Evolutionary conservation across 2,797 vertebrate species (phyloP), one percentile per base, ranked within the genome.

Genomic region (Sebastes dallii): DNA sequence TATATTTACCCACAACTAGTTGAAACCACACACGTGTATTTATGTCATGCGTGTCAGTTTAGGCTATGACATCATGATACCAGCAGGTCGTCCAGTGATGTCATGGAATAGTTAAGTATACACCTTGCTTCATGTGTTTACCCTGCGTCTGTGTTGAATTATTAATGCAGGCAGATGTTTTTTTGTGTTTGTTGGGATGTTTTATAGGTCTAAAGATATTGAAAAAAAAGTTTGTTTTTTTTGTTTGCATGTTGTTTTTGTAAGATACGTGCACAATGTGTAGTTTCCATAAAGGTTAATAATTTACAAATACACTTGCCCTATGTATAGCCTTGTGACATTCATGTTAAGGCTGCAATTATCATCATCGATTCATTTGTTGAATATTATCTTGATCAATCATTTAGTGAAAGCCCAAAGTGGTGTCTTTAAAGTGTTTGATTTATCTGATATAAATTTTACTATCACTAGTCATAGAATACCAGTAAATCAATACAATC

Each of bases 1-100:
- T 74, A 18, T 73, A n/a, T 78, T 79, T 58, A 80, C 30, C 30
- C 56, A 30, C 56, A 55, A 39, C 32, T 20, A 22, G 6, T 20
- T 27, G 13, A 50, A 64, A 72, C 78, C 78, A 76, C 71, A 74
- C 68, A 54, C 67, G 24, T 50, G 30, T 54, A 8, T 55, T 72
- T 24, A 66, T 22, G 70, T 75, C 24, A 72, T 18, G 66, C 3
- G 1, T 59, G 65, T 67, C 69, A 55, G 61, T 65, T 74, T 8
- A 18, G 39, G 39, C 34, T 1, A 36, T 78, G 80, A 80, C 50
- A 34, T 79, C 68, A 75, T 54, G 5, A 55, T 16, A 22, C 7
- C 69, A 71, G 46, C 69, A 56, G 66, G 29, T 76, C 6, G 1
- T 32, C 29, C 29, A 29, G 8, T 76, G 85, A 74, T 64, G 46